Conservation (phyloP, 2,797 vertebrate genomes). For the Karalla daura region DNA sequence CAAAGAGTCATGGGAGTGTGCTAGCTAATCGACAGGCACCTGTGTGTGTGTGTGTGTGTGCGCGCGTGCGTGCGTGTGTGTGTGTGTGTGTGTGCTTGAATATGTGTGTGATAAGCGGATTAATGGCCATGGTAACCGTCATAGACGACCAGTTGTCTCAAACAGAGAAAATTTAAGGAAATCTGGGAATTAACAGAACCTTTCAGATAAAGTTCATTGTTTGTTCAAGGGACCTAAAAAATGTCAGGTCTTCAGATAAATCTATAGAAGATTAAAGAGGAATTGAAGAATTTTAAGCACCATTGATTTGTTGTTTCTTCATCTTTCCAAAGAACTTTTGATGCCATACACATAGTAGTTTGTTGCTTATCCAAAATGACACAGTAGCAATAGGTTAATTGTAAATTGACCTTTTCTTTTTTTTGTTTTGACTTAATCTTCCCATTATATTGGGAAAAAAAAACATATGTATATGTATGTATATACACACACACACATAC, state of each 20-base stretch:
- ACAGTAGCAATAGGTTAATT: too few relatives aligned
- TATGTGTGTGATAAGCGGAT: constrained; percentile 36
- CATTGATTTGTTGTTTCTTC: too few relatives aligned
- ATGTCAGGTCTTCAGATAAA: too few relatives aligned
- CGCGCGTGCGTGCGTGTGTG: neutral
- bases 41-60: neutral
- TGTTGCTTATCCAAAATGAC: too few relatives aligned
- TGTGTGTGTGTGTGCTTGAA: neutral
- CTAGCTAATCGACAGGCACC: constrained; percentile 63
- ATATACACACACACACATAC: too few relatives aligned
- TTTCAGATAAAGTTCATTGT: neutral
- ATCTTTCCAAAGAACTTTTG: too few relatives aligned
- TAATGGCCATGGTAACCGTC: constrained; percentile 50
- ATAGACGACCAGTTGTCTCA: constrained; percentile 19
- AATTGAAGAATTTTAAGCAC: neutral
- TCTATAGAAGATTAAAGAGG: too few relatives aligned
- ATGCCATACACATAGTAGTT: too few relatives aligned
- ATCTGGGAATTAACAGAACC: constrained; percentile 20
- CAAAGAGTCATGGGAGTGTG: constrained; percentile 76
- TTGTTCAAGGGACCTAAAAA: neutral
- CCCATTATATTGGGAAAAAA: too few relatives aligned
- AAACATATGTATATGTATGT: too few relatives aligned
- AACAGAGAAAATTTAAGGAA: constrained; percentile 35
- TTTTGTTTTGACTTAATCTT: too few relatives aligned
- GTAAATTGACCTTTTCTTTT: too few relatives aligned